Conservation (phyloP, 1,140 invertebrate genomes). For the Nylanderia fulva region DNA sequence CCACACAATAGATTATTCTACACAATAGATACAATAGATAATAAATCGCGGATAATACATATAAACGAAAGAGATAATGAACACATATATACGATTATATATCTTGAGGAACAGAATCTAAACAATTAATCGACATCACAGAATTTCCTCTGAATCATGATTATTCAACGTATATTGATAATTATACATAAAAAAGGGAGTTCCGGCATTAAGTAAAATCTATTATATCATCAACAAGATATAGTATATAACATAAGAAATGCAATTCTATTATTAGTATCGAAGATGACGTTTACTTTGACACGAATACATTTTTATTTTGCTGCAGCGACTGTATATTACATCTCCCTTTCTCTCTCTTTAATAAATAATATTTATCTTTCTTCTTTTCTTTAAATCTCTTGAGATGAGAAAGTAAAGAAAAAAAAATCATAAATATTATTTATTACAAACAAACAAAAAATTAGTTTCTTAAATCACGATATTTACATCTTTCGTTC, state of each 20-base stretch:
- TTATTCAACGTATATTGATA: neutral
- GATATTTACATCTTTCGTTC: too few relatives aligned
- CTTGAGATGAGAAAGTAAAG: too few relatives aligned
- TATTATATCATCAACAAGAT: neutral
- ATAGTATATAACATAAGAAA: neutral
- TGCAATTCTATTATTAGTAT: constrained; percentile 7
- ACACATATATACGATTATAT: neutral
- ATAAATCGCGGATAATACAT: neutral
- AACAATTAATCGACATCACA: neutral
- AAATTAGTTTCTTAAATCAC: too few relatives aligned
- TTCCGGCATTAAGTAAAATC: neutral
- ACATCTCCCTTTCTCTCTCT: too few relatives aligned
- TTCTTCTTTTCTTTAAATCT: too few relatives aligned
- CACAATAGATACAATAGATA: constrained; percentile 7
- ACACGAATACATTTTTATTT: neutral
- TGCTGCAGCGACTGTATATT: too few relatives aligned
- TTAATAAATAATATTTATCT: too few relatives aligned
- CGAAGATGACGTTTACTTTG: neutral
- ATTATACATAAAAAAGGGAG: neutral
- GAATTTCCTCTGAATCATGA: neutral
- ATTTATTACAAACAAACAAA: too few relatives aligned
- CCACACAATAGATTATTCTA: constrained; percentile 32
- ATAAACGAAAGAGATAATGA: neutral
- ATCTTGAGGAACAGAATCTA: neutral
- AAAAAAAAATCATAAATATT: too few relatives aligned